Evolutionary conservation across 2,113 vertebrate species (phyloP).

Genomic region (Neomonachus schauinslandi): DNA sequence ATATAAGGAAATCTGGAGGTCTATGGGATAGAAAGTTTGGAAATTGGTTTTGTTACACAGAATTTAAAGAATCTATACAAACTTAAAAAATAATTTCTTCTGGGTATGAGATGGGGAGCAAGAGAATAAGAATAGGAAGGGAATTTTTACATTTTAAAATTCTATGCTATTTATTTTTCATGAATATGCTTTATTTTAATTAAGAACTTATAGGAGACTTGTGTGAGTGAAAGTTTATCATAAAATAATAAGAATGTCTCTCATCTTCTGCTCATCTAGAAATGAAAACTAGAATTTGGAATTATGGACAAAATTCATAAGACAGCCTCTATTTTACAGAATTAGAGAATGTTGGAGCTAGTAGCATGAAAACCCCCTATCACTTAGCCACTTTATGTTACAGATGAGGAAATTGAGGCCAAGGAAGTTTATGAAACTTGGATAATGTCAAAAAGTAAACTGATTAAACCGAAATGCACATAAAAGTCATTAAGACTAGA

Average conservation of each 20-base stretch:
- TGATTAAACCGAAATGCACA: background rate
- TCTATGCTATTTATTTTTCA: background rate
- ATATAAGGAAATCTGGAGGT: background rate
- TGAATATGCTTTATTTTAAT: background rate
- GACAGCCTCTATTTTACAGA: background rate
- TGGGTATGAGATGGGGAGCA: background rate
- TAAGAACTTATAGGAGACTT: background rate
- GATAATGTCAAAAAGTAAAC: background rate
- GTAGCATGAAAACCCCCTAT: background rate
- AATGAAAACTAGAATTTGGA: conserved; percentile 19
- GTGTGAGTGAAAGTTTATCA: background rate
- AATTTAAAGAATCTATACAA: background rate
- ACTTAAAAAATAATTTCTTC: background rate
- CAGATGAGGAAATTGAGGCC: background rate
- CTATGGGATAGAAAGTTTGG: background rate
- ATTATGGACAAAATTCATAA: background rate
- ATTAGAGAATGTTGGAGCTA: background rate
- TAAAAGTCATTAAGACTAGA: background rate
- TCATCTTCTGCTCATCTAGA: background rate
- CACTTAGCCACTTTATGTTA: background rate
- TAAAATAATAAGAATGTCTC: background rate
- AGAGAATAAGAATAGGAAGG: background rate
- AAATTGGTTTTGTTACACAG: background rate
- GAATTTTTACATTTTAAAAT: background rate
- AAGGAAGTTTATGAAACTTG: background rate